A percentile compares a stretch with the other conserved stretches of the same genome.
phyloP scores from a whole-genome alignment of 2,113 vertebrate species.

The Oryzias celebensis region DNA sequence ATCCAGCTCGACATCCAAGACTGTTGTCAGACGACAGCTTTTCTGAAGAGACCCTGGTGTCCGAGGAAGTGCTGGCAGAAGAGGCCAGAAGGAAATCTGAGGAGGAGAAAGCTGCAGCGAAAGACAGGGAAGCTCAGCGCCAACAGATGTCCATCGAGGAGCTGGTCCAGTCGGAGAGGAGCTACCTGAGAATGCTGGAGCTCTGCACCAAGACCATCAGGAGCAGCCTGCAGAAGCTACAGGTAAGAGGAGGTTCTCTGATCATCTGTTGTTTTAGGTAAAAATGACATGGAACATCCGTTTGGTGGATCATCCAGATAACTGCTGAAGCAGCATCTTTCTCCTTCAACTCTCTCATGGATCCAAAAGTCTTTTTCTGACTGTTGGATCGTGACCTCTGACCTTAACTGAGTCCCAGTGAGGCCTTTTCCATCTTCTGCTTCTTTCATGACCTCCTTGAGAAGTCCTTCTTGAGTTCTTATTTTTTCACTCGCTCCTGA shows the following conservation, averaged over 20 bases:
- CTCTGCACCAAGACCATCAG: slow-evolving; percentile 81
- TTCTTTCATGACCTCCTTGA: too few species aligned
- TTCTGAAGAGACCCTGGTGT: slow-evolving; percentile 3
- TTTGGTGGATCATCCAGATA: too few species aligned
- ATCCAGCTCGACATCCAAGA: background rate
- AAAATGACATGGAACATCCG: too few species aligned
- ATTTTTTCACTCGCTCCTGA: too few species aligned
- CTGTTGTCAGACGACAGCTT: slow-evolving; percentile 38
- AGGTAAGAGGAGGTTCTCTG: slow-evolving; percentile 51
- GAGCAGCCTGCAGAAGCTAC: slow-evolving; percentile 76
- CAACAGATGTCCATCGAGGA: slow-evolving; percentile 84
- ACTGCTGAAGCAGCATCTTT: too few species aligned
- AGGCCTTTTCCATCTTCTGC: too few species aligned
- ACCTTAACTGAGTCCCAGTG: too few species aligned
- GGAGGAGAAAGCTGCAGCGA: slow-evolving; percentile 54
- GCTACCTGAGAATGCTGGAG: slow-evolving; percentile 82
- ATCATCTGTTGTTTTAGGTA: too few species aligned
- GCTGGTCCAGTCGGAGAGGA: slow-evolving; percentile 85
- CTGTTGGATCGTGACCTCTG: too few species aligned
- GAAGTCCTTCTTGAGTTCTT: too few species aligned
- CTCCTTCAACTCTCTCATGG: too few species aligned
- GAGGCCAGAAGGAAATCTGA: slow-evolving; percentile 52
- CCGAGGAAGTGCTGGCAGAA: slow-evolving; percentile 37
- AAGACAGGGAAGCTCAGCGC: slow-evolving; percentile 72
- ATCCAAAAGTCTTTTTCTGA: too few species aligned